These are phyloP conservation scores for Gadus macrocephalus DNA, from an alignment of 2,113 vertebrate genomes.

Conservation along the genomic window DNA sequence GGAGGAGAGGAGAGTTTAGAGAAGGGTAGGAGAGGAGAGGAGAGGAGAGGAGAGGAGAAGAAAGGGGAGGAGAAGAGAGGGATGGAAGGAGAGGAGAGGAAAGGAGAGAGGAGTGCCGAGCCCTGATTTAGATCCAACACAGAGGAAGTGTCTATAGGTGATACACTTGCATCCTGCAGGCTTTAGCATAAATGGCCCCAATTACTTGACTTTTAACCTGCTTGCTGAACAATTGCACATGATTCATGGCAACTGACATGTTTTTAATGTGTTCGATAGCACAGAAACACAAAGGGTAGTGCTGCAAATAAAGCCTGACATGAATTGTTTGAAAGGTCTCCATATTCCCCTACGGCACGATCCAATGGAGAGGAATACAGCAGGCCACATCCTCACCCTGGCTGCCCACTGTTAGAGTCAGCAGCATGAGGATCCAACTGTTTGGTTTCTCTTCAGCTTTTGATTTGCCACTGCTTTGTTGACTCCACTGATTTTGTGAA, in stretches of 20 bases:
- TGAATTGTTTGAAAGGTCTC: background rate
- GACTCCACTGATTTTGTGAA: no score
- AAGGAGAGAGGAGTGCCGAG: background rate
- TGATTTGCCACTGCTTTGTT: no score
- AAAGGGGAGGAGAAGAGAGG: no score
- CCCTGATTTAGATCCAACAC: conserved; percentile 15
- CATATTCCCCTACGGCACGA: background rate
- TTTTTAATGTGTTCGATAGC: no score
- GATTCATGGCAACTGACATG: no score
- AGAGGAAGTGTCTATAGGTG: conserved; percentile 16
- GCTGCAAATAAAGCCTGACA: background rate
- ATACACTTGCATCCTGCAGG: conserved; percentile 29
- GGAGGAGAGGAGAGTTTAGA: background rate
- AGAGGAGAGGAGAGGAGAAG: background rate
- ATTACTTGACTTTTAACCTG: no score
- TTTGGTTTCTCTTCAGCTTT: no score
- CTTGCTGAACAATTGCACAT: no score
- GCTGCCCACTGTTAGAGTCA: no score
- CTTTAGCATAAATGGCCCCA: conserved; percentile 26
- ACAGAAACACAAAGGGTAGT: background rate
- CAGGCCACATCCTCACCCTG: no score
- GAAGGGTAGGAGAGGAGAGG: background rate
- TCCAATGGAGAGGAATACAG: background rate
- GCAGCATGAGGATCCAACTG: no score
- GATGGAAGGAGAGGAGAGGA: background rate